These are phyloP conservation scores for Lasioglossum calceatum DNA, from an alignment of 2,888 invertebrate genomes.

Conservation along the genomic window DNA sequence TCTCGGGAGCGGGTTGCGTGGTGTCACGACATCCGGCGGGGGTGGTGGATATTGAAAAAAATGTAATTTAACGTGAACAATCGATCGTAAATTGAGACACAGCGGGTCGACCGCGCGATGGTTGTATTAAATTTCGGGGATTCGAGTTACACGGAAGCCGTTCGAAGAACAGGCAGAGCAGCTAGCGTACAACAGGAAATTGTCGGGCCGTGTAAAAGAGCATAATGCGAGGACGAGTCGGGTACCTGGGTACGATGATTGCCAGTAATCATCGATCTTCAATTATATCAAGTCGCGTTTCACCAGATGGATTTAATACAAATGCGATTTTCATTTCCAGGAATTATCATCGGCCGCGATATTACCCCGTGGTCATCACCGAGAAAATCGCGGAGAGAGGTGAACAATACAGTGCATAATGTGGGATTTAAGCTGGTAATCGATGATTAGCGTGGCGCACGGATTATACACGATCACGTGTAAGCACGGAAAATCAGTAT, in stretches of 20 bases:
- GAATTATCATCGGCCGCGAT: constrained; percentile 11
- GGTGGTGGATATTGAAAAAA: constrained; percentile 14
- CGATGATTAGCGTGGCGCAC: constrained; percentile 44
- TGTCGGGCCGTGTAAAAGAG: constrained; percentile 53
- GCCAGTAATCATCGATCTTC: constrained; percentile 34
- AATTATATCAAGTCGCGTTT: constrained; percentile 35
- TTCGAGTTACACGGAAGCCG: constrained; percentile 63
- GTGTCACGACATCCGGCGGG: neutral
- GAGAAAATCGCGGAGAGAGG: constrained; percentile 25
- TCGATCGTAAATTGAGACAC: constrained; percentile 57
- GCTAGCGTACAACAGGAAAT: constrained; percentile 63
- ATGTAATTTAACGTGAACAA: constrained; percentile 47
- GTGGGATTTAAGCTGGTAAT: constrained; percentile 46
- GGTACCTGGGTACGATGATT: constrained; percentile 16
- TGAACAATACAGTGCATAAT: constrained; percentile 30
- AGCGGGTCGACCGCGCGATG: neutral
- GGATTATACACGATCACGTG: constrained; percentile 40
- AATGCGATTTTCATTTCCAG: constrained; percentile 40
- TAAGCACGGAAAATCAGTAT: constrained; percentile 52
- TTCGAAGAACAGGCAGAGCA: constrained; percentile 28
- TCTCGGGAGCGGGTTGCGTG: neutral
- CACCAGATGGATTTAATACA: constrained; percentile 30
- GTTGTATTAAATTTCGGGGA: constrained; percentile 57
- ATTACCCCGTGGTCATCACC: neutral
- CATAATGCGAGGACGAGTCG: constrained; percentile 57